Base-by-base conservation (phyloP, 2,888 invertebrate genomes). In the Archips crataeganus region DNA sequence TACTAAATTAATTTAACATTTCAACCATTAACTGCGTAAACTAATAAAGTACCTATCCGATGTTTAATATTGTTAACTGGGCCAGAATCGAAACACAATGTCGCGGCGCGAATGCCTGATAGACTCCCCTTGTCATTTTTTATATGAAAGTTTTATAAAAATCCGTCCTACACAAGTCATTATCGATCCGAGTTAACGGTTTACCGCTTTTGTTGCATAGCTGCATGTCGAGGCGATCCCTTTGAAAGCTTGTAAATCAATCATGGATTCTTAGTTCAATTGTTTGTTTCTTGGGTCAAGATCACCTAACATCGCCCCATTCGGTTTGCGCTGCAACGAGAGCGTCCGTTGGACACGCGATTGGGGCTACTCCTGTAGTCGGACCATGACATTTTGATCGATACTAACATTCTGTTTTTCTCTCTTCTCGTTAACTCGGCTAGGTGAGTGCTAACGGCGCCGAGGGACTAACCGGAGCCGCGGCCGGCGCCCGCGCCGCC, bases 371-470 rank as follows among this genome's bases (percentile, higher is more conserved):
- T 86, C 87, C 91, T 90, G 91, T 91, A 88, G 87, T 90, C 91
- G 92, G 91, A 90, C 90, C 90, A 90, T 90, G 92, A 91, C 93
- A 92, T 94, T 93, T 90, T 87, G 94, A 93, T 90, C 93, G 90
- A 94, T 94, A 96, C 96, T 96, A 96, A 96, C 96, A 95, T 95
- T 95, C 96, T 96, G 95, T 96, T 96, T 95, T 95, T 95, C 95
- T 95, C 95, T 95, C 95, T 96, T 96, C 95, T 95, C 95, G 95
- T 95, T 96, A 96, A 96, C 95, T 95, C 95, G 96, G 95, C 95
- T 96, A 96, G 96, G 96, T 96, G 96, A 96, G 96, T 96, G 97
- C 96, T 96, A 96, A 96, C 96, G 95, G 94, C 95, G 93, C 90
- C 88, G 94, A 89, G 92, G 93, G 90, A 93, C 91, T 94, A 94